A percentile compares a stretch with the other conserved stretches of the same genome.
These are phyloP conservation scores for Neodiprion virginianus DNA, from an alignment of 1,140 invertebrate genomes.

Conservation along the genomic window DNA sequence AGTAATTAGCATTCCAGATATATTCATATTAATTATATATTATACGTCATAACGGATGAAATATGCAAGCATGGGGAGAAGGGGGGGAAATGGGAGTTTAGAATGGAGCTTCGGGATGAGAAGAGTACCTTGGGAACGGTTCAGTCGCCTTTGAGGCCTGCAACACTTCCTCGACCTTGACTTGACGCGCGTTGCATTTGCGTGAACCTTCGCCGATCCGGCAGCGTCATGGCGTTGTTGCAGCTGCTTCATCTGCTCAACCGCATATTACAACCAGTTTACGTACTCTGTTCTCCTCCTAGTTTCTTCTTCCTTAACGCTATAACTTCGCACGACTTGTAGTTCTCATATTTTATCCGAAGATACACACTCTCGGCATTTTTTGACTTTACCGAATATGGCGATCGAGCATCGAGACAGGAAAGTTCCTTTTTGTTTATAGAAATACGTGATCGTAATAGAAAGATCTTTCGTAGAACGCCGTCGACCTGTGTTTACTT, in stretches of 20 bases:
- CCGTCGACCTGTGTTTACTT: too few species aligned
- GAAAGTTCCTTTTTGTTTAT: too few species aligned
- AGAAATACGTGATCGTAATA: too few species aligned
- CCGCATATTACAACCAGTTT: constrained; percentile 22
- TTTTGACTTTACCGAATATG: too few species aligned
- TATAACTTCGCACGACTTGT: too few species aligned
- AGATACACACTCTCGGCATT: too few species aligned
- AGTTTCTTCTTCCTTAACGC: too few species aligned
- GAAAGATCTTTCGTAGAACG: too few species aligned
- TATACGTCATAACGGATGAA: background rate
- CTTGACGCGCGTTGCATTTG: constrained; percentile 37
- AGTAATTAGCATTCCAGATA: background rate
- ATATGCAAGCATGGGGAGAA: background rate
- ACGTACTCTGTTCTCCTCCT: too few species aligned
- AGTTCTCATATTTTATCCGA: too few species aligned
- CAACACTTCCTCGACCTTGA: constrained; percentile 38
- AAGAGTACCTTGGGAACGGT: constrained; percentile 45
- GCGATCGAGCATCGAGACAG: too few species aligned
- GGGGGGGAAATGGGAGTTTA: background rate
- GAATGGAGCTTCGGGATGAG: background rate
- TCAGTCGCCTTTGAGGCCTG: constrained; percentile 37
- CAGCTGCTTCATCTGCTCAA: constrained; percentile 52
- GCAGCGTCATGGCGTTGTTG: constrained; percentile 39
- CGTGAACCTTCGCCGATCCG: constrained; percentile 30
- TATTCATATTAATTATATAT: background rate